Percentiles rank a stretch among this genome's conserved stretches.
Conservation (phyloP, 1,140 invertebrate species). For the Melitaea cinxia region DNA sequence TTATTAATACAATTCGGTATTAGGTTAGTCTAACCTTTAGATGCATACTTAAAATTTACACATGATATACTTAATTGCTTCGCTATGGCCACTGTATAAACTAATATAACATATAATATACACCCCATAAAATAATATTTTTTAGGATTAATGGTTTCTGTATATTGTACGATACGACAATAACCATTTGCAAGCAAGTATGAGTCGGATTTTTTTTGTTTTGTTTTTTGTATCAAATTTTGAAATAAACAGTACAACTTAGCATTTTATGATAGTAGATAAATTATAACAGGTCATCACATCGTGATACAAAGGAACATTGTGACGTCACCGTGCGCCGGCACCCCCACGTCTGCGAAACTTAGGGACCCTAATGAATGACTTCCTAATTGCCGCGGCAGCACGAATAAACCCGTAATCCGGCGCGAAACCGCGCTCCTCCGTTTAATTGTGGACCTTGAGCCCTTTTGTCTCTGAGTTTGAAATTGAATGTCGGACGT, state of each 20-base stretch:
- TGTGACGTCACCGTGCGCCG: constrained; percentile 68
- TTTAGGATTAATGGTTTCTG: no score
- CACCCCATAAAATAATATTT: no score
- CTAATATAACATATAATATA: no score
- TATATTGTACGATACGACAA: no score
- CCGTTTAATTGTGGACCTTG: constrained; percentile 68
- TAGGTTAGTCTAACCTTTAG: no score
- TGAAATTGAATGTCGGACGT: constrained; percentile 66
- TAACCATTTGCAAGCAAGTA: no score
- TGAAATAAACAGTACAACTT: constrained; percentile 8
- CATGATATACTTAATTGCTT: no score
- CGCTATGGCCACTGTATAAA: no score
- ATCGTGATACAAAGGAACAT: constrained; percentile 55
- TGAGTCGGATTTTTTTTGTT: no score
- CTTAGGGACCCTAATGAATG: constrained; percentile 81
- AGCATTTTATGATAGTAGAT: constrained; percentile 4
- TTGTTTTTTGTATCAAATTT: no score
- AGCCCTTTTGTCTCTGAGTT: constrained; percentile 67
- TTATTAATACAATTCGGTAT: no score
- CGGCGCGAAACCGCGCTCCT: constrained; percentile 58
- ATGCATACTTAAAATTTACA: constrained; percentile 36
- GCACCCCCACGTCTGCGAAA: constrained; percentile 80
- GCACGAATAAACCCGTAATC: constrained; percentile 76
- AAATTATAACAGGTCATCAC: constrained; percentile 29
- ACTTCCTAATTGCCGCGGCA: constrained; percentile 80